phyloP scores from a whole-genome alignment of 1,140 invertebrate genomes.

The Pseudomyrmex dendroicus region DNA sequence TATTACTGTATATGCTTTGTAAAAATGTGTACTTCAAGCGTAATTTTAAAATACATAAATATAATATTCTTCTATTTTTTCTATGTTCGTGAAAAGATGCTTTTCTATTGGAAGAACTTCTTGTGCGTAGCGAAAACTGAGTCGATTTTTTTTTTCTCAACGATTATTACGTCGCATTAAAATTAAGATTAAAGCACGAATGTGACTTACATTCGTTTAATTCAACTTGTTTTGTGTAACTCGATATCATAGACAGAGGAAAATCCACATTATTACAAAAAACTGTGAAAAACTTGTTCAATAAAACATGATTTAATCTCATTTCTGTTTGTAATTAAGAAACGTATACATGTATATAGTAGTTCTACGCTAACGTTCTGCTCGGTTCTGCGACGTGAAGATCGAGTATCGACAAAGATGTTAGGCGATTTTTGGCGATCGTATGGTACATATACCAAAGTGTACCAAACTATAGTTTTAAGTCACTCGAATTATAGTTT shows the following conservation, averaged over 20 bases:
- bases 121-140: not conserved
- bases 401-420: too few species aligned
- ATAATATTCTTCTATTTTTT: conserved; percentile 50
- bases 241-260: conserved; percentile 18
- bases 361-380: too few species aligned
- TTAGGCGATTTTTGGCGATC: too few species aligned
- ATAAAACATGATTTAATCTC: conserved; percentile 34
- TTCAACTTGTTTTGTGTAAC: not conserved
- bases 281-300: conserved; percentile 23
- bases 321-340: not conserved
- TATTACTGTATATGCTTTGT: conserved; percentile 37
- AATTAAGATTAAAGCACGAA: too few species aligned
- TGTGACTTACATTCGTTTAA: too few species aligned
- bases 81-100: conserved; percentile 18
- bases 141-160: conserved; percentile 2
- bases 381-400: too few species aligned
- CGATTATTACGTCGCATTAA: not conserved
- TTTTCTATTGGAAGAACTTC: not conserved
- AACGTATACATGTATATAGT: not conserved
- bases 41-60: conserved; percentile 23
- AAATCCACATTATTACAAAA: conserved; percentile 24
- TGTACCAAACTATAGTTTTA: too few species aligned
- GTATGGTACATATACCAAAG: too few species aligned
- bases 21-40: conserved; percentile 49
- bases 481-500: too few species aligned